phyloP scores from a whole-genome alignment of 1,140 invertebrate genomes.

The Procambarus clarkii region DNA sequence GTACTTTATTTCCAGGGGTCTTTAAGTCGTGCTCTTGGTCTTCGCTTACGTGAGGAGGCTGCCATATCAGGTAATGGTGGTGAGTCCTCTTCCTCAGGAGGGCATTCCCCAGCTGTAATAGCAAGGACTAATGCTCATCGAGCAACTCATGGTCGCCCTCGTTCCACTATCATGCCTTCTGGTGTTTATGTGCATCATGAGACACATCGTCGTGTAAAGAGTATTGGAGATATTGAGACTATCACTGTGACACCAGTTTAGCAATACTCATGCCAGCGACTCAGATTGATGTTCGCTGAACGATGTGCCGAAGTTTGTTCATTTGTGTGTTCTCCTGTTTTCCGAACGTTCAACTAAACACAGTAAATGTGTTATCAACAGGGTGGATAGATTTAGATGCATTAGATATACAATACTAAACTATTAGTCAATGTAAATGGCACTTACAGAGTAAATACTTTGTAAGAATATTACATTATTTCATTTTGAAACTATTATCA shows the following conservation, averaged over 20 bases:
- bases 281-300: constrained; percentile 5
- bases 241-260: constrained; percentile 73
- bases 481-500: constrained; percentile 15
- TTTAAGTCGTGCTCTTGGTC: constrained; percentile 84
- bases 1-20: constrained; percentile 80
- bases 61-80: constrained; percentile 33
- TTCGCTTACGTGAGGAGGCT: constrained; percentile 76
- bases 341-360: constrained; percentile 15
- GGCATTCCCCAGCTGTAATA: constrained; percentile 38
- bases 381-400: constrained; percentile 39
- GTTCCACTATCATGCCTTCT: constrained; percentile 73
- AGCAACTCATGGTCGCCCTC: constrained; percentile 42
- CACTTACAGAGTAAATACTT: constrained; percentile 12
- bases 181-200: constrained; percentile 72
- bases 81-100: constrained; percentile 57
- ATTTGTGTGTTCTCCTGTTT: constrained; percentile 50
- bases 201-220: constrained; percentile 83
- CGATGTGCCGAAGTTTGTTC: constrained; percentile 38
- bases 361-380: constrained; percentile 30
- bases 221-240: constrained; percentile 84
- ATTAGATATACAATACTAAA: constrained; percentile 19
- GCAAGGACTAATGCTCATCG: constrained; percentile 30
- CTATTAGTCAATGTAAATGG: neutral
- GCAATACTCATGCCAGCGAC: constrained; percentile 28
- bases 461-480: constrained; percentile 29